Percentiles rank a stretch among this genome's conserved stretches.
These are phyloP conservation scores for Malurus elegans DNA, from an alignment of 2,113 vertebrate species.

Conservation along the genomic window DNA sequence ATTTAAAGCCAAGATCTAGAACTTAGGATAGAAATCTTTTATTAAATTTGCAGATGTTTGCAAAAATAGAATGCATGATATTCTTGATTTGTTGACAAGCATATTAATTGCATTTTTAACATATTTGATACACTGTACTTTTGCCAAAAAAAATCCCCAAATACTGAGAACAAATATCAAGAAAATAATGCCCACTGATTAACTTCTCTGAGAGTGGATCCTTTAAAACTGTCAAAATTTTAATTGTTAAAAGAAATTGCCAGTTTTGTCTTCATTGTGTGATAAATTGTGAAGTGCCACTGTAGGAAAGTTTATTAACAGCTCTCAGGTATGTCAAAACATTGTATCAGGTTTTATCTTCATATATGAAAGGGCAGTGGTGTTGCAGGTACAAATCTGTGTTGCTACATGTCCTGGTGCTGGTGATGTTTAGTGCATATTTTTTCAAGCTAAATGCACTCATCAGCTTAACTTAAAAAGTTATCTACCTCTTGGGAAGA, in stretches of 20 bases:
- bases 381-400: background rate
- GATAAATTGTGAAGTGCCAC: background rate
- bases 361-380: background rate
- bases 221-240: background rate
- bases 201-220: background rate
- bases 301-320: background rate
- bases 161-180: background rate
- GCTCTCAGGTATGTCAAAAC: background rate
- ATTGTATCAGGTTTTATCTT: background rate
- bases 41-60: background rate
- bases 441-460: background rate
- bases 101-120: background rate
- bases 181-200: background rate
- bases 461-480: background rate
- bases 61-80: background rate
- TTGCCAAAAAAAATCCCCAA: fast-evolving
- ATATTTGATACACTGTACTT: background rate
- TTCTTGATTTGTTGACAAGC: background rate
- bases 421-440: fast-evolving
- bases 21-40: background rate
- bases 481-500: background rate
- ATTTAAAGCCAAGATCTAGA: background rate
- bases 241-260: background rate
- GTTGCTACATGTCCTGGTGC: background rate
- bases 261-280: background rate